Evolutionary conservation across 2,797 vertebrate species (phyloP), one percentile per base, ranked within the genome.

Genomic region (Buphagus erythrorhynchus): DNA sequence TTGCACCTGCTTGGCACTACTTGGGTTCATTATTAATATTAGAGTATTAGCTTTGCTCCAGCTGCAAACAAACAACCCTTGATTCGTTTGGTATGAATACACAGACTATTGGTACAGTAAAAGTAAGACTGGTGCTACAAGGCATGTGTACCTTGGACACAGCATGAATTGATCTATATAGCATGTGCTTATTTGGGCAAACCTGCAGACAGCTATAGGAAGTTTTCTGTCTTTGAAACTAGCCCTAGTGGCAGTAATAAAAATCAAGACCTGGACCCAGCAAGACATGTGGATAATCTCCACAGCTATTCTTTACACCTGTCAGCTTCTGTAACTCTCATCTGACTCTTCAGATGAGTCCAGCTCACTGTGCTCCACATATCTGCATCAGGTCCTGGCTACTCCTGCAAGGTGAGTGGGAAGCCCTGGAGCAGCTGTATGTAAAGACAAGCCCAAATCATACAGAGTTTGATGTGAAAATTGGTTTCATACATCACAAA

Each of bases 61-160:
- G 28, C 59, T 57, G 31, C 58, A 76, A 72, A 33, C 16, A 66
- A 63, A 2, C 3, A 33, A 7, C 5, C 6, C 13, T 26, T 65
- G 14, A 42, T 59, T 26, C 77, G 11, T 57, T 89, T 52, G 31
- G 5, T 45, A 15, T 31, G 59, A 48, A 31, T 17, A 69, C 9
- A 31, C 7, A 48, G n/a, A 38, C 45, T 51, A 13, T 16, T 43
- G 66, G 18, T 40, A 38, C 38, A 58, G 62, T 9, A 71, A 45
- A 52, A 73, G 68, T 25, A 77, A 36, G 26, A 25, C n/a, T 29
- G 29, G 5, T 40, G 16, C 9, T 22, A 4, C 57, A 48, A 22
- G 25, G 33, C 40, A 43, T 0, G 0, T 29, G 11, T 14, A 28
- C 16, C 31, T 76, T 10, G 16, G 19, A 35, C 28, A 29, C 1